Percentiles rank a stretch among this genome's conserved stretches.
phyloP scores from a whole-genome alignment of 2,888 invertebrate species.

The Carcina quercana region DNA sequence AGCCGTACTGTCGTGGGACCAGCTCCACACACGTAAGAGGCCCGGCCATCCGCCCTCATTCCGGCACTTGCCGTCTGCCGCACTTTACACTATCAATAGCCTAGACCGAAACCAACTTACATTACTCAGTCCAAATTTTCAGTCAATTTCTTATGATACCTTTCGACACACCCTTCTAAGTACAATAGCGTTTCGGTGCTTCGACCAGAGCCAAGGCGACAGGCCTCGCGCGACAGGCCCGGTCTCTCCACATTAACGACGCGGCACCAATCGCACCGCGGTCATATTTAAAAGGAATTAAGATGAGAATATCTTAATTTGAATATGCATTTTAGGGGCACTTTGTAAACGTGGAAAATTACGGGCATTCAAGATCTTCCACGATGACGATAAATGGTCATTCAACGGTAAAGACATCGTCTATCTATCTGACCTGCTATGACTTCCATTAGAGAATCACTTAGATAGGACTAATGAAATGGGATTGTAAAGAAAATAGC shows the following conservation, averaged over 20 bases:
- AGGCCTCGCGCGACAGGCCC: not conserved
- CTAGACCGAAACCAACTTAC: slow-evolving; percentile 67
- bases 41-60: slow-evolving; percentile 35
- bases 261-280: slow-evolving; percentile 11
- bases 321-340: slow-evolving; percentile 30
- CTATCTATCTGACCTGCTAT: slow-evolving; percentile 26
- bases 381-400: slow-evolving; percentile 28
- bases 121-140: slow-evolving; percentile 72
- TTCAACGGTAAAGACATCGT: slow-evolving; percentile 30
- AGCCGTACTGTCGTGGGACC: slow-evolving; percentile 1
- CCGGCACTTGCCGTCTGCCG: slow-evolving; percentile 66
- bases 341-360: slow-evolving; percentile 35
- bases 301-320: slow-evolving; percentile 38
- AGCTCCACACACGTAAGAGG: slow-evolving; percentile 30
- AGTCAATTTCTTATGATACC: slow-evolving; percentile 71
- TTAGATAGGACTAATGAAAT: too few species aligned
- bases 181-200: slow-evolving; percentile 52
- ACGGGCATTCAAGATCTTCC: slow-evolving; percentile 35
- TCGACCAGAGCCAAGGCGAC: slow-evolving; percentile 31
- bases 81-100: slow-evolving; percentile 64
- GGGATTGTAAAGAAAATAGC: too few species aligned
- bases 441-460: slow-evolving; percentile 41
- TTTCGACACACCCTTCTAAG: slow-evolving; percentile 57
- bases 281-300: slow-evolving; percentile 19
- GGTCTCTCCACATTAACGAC: not conserved